These are phyloP conservation scores for Notiomystis cincta DNA, from an alignment of 2,113 vertebrate genomes.

Conservation along the genomic window DNA sequence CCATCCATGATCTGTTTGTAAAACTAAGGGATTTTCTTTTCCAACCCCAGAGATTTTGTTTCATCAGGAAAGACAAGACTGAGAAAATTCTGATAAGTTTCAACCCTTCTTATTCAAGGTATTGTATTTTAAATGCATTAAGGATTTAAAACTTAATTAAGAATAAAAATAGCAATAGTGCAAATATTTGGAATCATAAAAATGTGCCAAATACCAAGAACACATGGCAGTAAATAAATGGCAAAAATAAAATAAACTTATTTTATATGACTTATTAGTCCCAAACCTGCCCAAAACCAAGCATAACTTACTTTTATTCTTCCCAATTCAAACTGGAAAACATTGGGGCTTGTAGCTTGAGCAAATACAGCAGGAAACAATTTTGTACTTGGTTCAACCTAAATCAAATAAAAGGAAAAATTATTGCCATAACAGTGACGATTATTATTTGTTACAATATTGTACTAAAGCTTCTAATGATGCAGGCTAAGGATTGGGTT, in stretches of 20 bases:
- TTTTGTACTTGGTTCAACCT: constrained; percentile 97
- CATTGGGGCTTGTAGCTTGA: constrained; percentile 90
- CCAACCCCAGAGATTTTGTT: background rate
- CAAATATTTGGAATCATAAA: background rate
- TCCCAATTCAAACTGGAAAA: constrained; percentile 95
- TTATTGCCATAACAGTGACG: background rate
- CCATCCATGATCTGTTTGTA: background rate
- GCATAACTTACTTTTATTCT: constrained; percentile 85
- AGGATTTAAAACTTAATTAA: background rate
- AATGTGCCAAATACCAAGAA: background rate
- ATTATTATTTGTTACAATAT: background rate
- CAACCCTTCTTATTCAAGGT: background rate
- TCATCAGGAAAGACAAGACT: background rate
- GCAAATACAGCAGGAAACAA: constrained; percentile 96
- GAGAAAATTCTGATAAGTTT: background rate
- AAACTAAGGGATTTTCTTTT: background rate
- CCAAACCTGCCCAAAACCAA: background rate
- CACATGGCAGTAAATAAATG: background rate
- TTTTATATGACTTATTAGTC: background rate
- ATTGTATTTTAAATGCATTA: background rate
- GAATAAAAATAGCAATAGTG: background rate
- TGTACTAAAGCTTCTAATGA: background rate
- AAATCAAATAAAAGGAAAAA: background rate
- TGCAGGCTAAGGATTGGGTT: background rate
- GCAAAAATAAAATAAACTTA: background rate